Conservation (phyloP, 2,888 invertebrate species). For the Patella depressa region DNA sequence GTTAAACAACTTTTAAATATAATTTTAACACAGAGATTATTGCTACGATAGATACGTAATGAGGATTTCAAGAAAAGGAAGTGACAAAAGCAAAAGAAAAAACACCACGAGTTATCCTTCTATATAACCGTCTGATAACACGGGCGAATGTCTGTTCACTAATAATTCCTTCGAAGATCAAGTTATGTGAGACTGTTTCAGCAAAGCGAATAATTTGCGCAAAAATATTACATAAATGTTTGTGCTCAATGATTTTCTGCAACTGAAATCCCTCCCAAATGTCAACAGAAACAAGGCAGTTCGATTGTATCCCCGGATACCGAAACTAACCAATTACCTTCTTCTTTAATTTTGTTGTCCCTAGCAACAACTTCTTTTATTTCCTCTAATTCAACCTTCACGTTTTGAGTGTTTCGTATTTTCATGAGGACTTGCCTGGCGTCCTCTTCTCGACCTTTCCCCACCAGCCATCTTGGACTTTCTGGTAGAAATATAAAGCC, state of each 20-base stretch:
- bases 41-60: too few relatives aligned
- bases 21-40: too few relatives aligned
- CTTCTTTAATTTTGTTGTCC: constrained; percentile 29
- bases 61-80: too few relatives aligned
- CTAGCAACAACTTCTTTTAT: constrained; percentile 63
- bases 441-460: constrained; percentile 56
- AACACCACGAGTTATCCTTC: too few relatives aligned
- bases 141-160: too few relatives aligned
- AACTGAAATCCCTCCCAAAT: not conserved
- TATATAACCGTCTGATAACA: too few relatives aligned
- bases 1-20: too few relatives aligned
- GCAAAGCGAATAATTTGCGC: too few relatives aligned
- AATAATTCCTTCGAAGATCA: too few relatives aligned
- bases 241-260: not conserved
- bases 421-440: constrained; percentile 64
- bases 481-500: constrained; percentile 76
- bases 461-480: constrained; percentile 74
- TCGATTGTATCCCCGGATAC: not conserved
- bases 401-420: constrained; percentile 66
- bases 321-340: constrained; percentile 19
- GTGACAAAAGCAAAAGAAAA: too few relatives aligned
- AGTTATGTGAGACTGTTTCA: too few relatives aligned
- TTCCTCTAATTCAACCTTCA: constrained; percentile 69
- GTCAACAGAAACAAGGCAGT: not conserved
- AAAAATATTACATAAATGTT: not conserved